Base-by-base conservation (phyloP, 1,140 invertebrate genomes). In the Drosophila simulans region DNA sequence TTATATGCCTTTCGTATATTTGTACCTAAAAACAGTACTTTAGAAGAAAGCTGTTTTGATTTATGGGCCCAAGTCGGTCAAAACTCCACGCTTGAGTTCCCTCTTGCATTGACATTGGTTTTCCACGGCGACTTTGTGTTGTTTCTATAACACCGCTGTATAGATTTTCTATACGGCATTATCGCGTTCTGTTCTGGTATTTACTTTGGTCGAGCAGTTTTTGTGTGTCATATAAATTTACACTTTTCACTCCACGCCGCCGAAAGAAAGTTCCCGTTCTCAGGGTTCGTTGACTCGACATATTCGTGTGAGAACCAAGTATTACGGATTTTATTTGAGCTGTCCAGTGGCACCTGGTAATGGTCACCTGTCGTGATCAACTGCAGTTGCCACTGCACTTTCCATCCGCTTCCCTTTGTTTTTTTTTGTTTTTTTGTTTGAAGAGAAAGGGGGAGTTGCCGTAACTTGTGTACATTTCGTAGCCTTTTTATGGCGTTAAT, bases 171-270 rank as follows among this genome's bases (percentile, higher is more conserved):
- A 7, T 13, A 3, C 12, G 34, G 22, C 13, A 43, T 25, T 27
- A 57, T 46, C 35, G 20, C 34, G 27, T 39, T 55, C 12, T 35
- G 34, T 60, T 60, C 46, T 39, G 27, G 20, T 25, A 52, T 43
- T 75, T 76, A 43, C 55, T 81, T 76, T 68, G 27, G 46, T 43
- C 66, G 22, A 45, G 48, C 57, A n/a, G 45, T 65, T 82, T 43
- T 88, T 89, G 77, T 83, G 66, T 89, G 84, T 89, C 81, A 84
- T 78, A 75, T 78, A 78, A 86, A 83, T 89, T 80, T 80, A 89
- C 84, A 80, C 79, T 66, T 88, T 76, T 88, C 65, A 59, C 63
- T 53, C 42, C 34, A 15, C 48, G 17, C 43, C 31, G 17, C 39
- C 13, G 46, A 88, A 85, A 82, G 82, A 86, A 86, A 86, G 84